phyloP scores from a whole-genome alignment of 2,797 vertebrate genomes.

The Cuculus canorus region DNA sequence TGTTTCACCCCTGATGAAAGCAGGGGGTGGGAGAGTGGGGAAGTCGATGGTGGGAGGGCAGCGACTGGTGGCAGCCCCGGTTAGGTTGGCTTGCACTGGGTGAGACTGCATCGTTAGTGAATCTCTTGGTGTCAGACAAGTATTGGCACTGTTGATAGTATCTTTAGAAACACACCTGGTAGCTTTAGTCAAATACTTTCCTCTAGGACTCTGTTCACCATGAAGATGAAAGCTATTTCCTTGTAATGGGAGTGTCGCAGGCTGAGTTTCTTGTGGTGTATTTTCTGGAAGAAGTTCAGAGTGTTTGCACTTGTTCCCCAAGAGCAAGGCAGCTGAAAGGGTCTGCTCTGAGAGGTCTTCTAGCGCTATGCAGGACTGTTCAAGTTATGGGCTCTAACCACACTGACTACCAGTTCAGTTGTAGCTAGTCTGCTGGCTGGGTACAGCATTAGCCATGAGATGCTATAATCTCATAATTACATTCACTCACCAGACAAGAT shows the following conservation, averaged over 20 bases:
- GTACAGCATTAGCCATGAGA: background rate
- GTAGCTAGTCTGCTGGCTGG: background rate
- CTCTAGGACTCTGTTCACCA: rapidly evolving
- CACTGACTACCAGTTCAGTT: background rate
- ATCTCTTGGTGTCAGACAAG: background rate
- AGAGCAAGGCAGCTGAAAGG: background rate
- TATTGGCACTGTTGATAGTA: background rate
- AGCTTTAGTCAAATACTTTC: background rate
- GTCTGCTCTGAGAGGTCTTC: background rate
- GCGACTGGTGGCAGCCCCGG: background rate
- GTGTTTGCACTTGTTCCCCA: background rate
- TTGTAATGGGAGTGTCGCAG: background rate
- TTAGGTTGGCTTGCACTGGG: background rate
- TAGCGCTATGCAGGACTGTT: rapidly evolving
- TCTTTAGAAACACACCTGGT: background rate
- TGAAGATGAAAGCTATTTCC: background rate
- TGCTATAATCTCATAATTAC: background rate
- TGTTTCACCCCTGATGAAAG: background rate
- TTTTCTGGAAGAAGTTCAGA: background rate
- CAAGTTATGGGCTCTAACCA: background rate
- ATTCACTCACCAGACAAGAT: background rate
- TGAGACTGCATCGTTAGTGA: rapidly evolving
- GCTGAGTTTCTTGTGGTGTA: background rate
- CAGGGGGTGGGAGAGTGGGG: no score
- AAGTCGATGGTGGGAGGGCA: background rate